phyloP scores from a whole-genome alignment of 2,888 invertebrate genomes.

The Scrobipalpa atriplicella region DNA sequence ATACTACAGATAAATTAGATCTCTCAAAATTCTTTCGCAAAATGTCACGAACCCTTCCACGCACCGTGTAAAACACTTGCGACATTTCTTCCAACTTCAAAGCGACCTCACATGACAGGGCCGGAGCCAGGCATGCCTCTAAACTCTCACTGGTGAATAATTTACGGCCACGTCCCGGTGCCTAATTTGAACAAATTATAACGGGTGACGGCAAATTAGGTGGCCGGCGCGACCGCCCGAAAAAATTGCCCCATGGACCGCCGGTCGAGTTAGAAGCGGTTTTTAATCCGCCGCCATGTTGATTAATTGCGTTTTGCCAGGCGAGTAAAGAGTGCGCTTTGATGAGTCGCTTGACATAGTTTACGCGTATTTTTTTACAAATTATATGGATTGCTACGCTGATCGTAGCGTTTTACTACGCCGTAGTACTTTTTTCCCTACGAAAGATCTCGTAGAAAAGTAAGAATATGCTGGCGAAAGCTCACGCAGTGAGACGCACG shows the following conservation, averaged over 20 bases:
- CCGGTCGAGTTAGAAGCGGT: slow-evolving; percentile 13
- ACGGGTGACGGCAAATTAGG: slow-evolving; percentile 45
- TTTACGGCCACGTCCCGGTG: slow-evolving; percentile 30
- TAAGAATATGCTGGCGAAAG: too few relatives aligned
- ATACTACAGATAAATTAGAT: too few relatives aligned
- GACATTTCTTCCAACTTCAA: neutral
- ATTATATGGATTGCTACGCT: too few relatives aligned
- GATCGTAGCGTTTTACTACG: too few relatives aligned
- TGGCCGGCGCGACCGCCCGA: slow-evolving; percentile 27
- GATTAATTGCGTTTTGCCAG: slow-evolving; percentile 24
- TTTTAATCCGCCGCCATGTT: slow-evolving; percentile 17
- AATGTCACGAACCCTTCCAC: neutral
- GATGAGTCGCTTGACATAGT: neutral
- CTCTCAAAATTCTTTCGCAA: too few relatives aligned
- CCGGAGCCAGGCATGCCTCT: neutral
- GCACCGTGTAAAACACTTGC: neutral
- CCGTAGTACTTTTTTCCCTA: too few relatives aligned
- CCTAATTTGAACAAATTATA: slow-evolving; percentile 62
- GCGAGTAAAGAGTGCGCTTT: neutral
- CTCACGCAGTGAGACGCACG: too few relatives aligned
- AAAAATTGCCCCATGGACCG: slow-evolving; percentile 30
- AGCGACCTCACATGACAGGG: slow-evolving; percentile 12
- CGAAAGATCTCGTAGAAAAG: too few relatives aligned
- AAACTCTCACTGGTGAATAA: slow-evolving; percentile 8
- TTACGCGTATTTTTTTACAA: neutral